A percentile compares a stretch with the other conserved stretches of the same genome.
These are phyloP conservation scores for Crambe crambe DNA, from an alignment of 37 sponge, comb jelly and placozoan species.

Conservation along the genomic window DNA sequence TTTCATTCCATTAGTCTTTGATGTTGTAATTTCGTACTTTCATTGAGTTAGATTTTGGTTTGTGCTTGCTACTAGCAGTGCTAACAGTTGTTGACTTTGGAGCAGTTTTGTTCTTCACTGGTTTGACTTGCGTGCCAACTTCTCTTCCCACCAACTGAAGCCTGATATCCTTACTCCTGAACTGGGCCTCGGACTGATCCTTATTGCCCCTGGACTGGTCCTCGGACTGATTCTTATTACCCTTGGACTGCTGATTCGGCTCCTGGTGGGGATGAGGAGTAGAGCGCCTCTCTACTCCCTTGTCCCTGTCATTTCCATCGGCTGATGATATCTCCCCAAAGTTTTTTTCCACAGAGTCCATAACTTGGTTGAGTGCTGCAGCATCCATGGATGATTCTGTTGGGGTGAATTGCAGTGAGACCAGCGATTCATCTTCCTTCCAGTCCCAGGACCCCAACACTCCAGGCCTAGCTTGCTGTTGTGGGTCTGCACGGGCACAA, in stretches of 20 bases:
- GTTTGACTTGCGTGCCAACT: not conserved
- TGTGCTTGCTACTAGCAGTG: not conserved
- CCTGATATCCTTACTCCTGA: not conserved
- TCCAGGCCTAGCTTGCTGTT: too few relatives aligned
- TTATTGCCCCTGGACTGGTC: not conserved
- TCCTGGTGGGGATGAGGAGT: slow-evolving; percentile 17
- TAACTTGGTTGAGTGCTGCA: not conserved
- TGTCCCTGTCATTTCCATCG: not conserved
- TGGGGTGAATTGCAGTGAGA: slow-evolving; percentile 10
- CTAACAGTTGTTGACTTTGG: not conserved
- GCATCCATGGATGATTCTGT: slow-evolving; percentile 1
- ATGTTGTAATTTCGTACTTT: slow-evolving; percentile 19
- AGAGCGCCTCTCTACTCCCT: not conserved
- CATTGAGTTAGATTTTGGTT: not conserved
- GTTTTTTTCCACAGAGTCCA: slow-evolving; percentile 9
- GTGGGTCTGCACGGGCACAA: too few relatives aligned
- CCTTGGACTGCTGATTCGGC: too few relatives aligned
- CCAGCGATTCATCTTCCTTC: not conserved
- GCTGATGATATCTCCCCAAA: not conserved
- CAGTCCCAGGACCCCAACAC: not conserved
- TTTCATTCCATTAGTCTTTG: too few relatives aligned
- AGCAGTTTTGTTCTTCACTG: not conserved
- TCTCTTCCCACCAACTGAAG: slow-evolving; percentile 19
- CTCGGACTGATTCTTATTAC: not conserved
- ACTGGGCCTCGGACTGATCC: not conserved